A percentile compares a stretch with the other conserved stretches of the same genome.
These are phyloP conservation scores for Aphyosemion australe DNA, from an alignment of 2,113 vertebrate genomes.

Conservation along the genomic window DNA sequence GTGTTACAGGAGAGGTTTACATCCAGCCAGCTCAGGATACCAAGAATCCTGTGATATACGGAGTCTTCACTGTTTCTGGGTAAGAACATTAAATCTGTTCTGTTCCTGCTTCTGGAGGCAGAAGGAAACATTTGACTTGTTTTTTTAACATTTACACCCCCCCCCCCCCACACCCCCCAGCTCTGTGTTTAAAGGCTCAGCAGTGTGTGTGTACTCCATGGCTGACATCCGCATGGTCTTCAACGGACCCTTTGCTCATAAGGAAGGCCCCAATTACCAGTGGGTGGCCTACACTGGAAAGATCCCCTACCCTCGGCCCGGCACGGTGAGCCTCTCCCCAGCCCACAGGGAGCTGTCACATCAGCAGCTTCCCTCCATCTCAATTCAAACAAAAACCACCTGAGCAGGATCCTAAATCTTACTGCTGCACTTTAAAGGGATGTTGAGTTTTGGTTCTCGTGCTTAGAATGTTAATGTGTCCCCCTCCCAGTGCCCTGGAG, in stretches of 20 bases:
- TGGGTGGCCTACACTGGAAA: conserved; percentile 97
- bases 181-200: conserved; percentile 96
- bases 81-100: conserved; percentile 67
- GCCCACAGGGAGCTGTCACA: conserved; percentile 31
- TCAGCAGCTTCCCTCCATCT: conserved; percentile 12
- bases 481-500: conserved; percentile 88
- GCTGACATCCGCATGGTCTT: conserved; percentile 98
- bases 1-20: conserved; percentile 90
- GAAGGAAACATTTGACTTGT: neutral
- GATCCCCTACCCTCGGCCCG: conserved; percentile 96
- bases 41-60: conserved; percentile 95
- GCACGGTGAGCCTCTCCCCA: conserved; percentile 84
- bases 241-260: conserved; percentile 97
- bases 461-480: conserved; percentile 16
- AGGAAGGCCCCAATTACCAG: conserved; percentile 98
- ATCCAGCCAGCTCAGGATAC: conserved; percentile 95
- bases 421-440: conserved; percentile 5
- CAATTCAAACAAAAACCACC: conserved; percentile 35
- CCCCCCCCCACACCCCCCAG: conserved; percentile 74
- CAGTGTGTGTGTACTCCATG: conserved; percentile 98
- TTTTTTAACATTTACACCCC: conserved; percentile 4
- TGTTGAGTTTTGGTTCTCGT: neutral
- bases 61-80: conserved; percentile 94
- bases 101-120: neutral
- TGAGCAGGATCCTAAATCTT: conserved; percentile 23